Base-by-base conservation (phyloP, 37 sponge, comb jelly and placozoan species). In the Halichondria panicea region DNA sequence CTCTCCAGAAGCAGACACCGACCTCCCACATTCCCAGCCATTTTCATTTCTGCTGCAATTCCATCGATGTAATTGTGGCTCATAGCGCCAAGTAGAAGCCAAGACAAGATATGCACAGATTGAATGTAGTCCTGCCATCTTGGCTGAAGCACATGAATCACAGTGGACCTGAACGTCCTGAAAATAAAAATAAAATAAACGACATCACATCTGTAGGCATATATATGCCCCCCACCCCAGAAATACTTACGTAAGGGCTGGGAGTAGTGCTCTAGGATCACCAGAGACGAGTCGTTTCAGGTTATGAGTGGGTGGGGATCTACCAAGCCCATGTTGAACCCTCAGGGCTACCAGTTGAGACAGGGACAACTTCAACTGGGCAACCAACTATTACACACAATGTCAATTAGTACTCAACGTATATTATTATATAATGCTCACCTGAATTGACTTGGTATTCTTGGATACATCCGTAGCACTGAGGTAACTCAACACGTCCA, bases 341-440 rank as follows among this genome's bases (percentile, higher is more conserved):
- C 78, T 48, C 43, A 78, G 68, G 30, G 78, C 78, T 22, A 78
- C 42, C 78, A 78, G 28, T 58, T 78, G 78, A 19, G 78, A 67
- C 68, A 78, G 42, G 18, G 68, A 56, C 43, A 78, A 58, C 68
- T 78, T 78, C 57, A 68, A 32, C 68, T 67, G 78, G 12, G 78
- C 43, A 9, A 78, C 3, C 67, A 68, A 57, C 78, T 78, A 31
- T 34, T 24, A 41, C 44, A 43, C 68, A 67, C 9, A 7, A 4
- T 34, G 33, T 7, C 32, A 13, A 4, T 63, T 28, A 28, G 6
- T 27, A 28, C 4, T 19, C 6, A 34, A 6, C 2, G 68, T 22
- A 41, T 2, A 31, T 62, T 6, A 62, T 62, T 6, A 62, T 28
- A 32, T 62, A 62, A 62, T 63, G 63, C 2, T 63, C 2, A 34